Conservation (phyloP, 2,797 vertebrate species). For the Percopsis omiscomaycus region DNA sequence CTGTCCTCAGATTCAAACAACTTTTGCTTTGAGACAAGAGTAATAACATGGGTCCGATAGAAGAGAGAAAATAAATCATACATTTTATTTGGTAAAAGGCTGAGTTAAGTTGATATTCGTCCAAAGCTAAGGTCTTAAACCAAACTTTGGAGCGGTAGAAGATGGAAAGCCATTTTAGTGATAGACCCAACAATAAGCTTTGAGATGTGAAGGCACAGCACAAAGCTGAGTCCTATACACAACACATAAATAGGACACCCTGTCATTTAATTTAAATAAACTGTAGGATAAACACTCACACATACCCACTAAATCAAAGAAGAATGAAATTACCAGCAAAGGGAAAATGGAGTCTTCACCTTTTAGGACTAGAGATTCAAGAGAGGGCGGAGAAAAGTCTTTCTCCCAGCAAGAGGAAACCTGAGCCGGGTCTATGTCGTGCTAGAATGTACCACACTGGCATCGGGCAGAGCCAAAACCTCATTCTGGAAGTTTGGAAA, state of each 20-base stretch:
- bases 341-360: constrained; percentile 25
- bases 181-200: too few species aligned
- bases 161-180: too few species aligned
- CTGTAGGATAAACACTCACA: constrained; percentile 2
- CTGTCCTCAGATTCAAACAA: constrained; percentile 5
- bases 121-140: not conserved
- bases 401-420: constrained; percentile 60
- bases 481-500: constrained; percentile 70
- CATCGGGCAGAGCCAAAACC: constrained; percentile 63
- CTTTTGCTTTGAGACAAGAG: not conserved
- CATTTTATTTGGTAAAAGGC: not conserved
- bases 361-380: constrained; percentile 28
- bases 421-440: constrained; percentile 60
- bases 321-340: constrained; percentile 20
- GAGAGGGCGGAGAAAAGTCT: constrained; percentile 49
- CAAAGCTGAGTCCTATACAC: too few species aligned
- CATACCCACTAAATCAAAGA: constrained; percentile 26
- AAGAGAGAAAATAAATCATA: not conserved
- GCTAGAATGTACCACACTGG: constrained; percentile 65
- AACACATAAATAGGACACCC: not conserved
- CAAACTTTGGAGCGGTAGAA: too few species aligned
- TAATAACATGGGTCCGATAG: not conserved
- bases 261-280: not conserved
- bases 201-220: too few species aligned
- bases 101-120: too few species aligned